Percentiles rank a stretch among this genome's conserved stretches.
Evolutionary conservation across 2,888 invertebrate genomes (phyloP).

Genomic region (Halictus ligatus): DNA sequence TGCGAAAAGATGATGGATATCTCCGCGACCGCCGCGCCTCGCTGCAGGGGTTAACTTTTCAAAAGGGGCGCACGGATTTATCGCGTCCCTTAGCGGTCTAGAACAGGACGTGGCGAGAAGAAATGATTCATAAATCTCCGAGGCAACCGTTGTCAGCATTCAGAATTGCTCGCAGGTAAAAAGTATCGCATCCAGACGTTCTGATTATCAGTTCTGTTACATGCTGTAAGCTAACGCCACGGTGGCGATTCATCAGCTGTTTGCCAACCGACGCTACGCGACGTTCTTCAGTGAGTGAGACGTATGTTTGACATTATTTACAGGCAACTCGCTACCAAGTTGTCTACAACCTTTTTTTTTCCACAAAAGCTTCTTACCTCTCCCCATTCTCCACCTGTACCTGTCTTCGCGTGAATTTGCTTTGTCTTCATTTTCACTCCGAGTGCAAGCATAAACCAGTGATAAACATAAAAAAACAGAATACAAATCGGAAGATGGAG

Average conservation of each 20-base stretch:
- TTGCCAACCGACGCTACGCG: constrained; percentile 5
- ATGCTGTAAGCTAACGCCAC: constrained; percentile 27
- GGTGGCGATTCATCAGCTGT: constrained; percentile 57
- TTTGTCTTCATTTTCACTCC: too few relatives aligned
- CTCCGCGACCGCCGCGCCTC: background rate
- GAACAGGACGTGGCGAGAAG: background rate
- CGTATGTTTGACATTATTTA: constrained; percentile 32
- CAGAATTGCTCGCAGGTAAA: background rate
- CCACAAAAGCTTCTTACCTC: constrained; percentile 2
- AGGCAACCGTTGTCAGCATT: constrained; percentile 15
- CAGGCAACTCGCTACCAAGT: constrained; percentile 37
- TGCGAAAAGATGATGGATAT: background rate
- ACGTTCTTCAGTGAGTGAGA: background rate
- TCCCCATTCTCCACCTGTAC: too few relatives aligned
- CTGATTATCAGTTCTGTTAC: constrained; percentile 47
- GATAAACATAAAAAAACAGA: too few relatives aligned
- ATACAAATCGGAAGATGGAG: too few relatives aligned
- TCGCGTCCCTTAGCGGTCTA: background rate
- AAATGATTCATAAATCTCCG: constrained; percentile 33
- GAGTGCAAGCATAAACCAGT: too few relatives aligned
- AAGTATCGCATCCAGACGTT: constrained; percentile 31
- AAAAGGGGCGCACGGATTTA: background rate
- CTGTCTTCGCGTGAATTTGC: too few relatives aligned
- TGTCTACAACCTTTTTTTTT: background rate
- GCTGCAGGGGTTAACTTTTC: background rate